Evolutionary conservation across 2,797 vertebrate genomes (phyloP).

Genomic region (Gila robusta): DNA sequence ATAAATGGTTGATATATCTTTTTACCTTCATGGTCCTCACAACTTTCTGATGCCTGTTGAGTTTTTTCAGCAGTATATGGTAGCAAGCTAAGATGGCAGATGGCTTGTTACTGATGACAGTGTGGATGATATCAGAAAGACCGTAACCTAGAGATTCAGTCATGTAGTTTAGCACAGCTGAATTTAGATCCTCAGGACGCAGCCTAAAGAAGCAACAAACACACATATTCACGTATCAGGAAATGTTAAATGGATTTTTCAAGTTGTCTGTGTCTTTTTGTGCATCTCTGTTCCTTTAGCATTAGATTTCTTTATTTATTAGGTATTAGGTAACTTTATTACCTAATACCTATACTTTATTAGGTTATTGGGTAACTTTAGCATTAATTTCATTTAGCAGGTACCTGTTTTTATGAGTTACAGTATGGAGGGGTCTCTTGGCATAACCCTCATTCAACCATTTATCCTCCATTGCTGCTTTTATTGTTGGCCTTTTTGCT

Average conservation of each 20-base stretch:
- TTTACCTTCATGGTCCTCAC: constrained; percentile 77
- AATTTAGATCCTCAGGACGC: constrained; percentile 79
- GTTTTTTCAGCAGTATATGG: constrained; percentile 84
- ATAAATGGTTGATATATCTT: neutral
- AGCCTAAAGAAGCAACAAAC: constrained; percentile 71
- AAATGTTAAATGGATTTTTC: neutral
- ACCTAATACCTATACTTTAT: too few relatives aligned
- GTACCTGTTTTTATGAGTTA: constrained; percentile 70
- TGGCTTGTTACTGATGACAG: constrained; percentile 82
- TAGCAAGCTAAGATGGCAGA: constrained; percentile 85
- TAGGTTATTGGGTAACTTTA: neutral
- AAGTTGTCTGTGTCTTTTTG: constrained; percentile 15
- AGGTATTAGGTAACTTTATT: too few relatives aligned
- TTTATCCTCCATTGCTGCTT: constrained; percentile 83
- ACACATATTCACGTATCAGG: neutral
- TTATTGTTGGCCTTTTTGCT: constrained; percentile 79
- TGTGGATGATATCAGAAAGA: constrained; percentile 79
- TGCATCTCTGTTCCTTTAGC: neutral
- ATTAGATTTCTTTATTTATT: neutral
- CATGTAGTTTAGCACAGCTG: constrained; percentile 81
- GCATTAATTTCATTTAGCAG: neutral
- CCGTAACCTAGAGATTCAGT: constrained; percentile 78
- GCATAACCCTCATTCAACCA: constrained; percentile 83
- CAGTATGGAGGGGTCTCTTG: constrained; percentile 74
- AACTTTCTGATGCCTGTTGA: constrained; percentile 78